Evolutionary conservation across 2,113 vertebrate species (phyloP).

Genomic region (Callorhinus ursinus): DNA sequence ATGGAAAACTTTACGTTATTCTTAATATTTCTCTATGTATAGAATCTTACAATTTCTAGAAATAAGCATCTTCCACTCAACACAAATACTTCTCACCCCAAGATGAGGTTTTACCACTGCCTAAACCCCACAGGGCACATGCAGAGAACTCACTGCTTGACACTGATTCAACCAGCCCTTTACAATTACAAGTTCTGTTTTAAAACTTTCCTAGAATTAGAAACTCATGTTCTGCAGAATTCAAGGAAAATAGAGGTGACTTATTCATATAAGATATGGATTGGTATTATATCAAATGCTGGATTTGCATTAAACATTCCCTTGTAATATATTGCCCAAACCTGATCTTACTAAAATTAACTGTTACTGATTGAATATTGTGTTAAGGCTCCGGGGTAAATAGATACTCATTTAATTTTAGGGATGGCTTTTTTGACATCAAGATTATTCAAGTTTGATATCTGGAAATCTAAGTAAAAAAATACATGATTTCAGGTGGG

Average conservation of each 20-base stretch:
- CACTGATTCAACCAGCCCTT: not conserved
- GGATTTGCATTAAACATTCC: slow-evolving; percentile 66
- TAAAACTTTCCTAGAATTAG: slow-evolving; percentile 53
- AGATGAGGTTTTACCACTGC: not conserved
- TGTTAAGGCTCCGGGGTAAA: slow-evolving; percentile 52
- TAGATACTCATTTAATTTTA: slow-evolving; percentile 14
- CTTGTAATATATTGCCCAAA: slow-evolving; percentile 65
- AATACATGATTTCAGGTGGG: not conserved
- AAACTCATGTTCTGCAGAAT: slow-evolving; percentile 32
- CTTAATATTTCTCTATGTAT: not conserved
- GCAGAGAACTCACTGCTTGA: not conserved
- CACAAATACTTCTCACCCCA: not conserved
- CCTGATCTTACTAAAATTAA: slow-evolving; percentile 72
- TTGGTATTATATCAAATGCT: slow-evolving; percentile 64
- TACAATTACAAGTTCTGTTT: not conserved
- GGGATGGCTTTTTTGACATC: not conserved
- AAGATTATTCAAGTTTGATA: slow-evolving; percentile 25
- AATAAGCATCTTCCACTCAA: not conserved
- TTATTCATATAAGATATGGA: slow-evolving; percentile 63
- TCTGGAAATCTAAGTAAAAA: slow-evolving; percentile 45
- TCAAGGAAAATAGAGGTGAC: slow-evolving; percentile 43
- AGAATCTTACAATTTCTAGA: not conserved
- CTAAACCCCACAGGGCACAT: not conserved
- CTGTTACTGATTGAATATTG: slow-evolving; percentile 53
- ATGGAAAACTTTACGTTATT: not conserved